phyloP scores from a whole-genome alignment of 1,140 invertebrate genomes.

The Cryptotermes secundus region DNA sequence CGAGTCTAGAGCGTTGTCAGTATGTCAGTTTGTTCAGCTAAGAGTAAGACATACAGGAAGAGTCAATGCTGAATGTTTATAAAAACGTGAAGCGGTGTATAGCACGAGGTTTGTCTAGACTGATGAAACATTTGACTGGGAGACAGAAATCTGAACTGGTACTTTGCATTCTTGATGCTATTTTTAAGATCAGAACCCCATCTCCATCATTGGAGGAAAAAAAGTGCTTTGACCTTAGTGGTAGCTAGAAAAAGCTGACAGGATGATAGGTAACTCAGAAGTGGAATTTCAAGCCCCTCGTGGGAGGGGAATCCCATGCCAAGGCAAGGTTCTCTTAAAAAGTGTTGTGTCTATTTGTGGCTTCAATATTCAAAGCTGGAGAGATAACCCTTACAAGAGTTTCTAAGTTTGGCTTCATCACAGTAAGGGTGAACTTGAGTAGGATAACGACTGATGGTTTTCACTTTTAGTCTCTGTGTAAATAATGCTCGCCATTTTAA shows the following conservation, averaged over 20 bases:
- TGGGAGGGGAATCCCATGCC: no score
- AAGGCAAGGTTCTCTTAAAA: no score
- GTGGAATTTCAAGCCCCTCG: no score
- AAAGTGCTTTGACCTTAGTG: background rate
- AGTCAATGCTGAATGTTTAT: background rate
- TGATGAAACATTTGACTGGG: background rate
- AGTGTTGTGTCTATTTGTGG: background rate
- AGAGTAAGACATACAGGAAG: background rate
- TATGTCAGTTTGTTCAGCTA: no score
- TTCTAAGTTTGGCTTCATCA: background rate
- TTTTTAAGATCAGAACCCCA: background rate
- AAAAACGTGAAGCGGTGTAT: background rate
- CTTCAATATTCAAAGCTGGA: background rate
- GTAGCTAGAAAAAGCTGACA: background rate
- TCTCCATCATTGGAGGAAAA: background rate
- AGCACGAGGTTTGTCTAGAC: background rate
- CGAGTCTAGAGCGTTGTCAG: no score
- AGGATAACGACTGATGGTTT: background rate
- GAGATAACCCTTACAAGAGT: background rate
- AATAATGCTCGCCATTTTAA: background rate
- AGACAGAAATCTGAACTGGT: background rate
- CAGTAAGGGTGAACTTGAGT: background rate
- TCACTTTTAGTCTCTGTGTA: background rate
- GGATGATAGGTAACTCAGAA: background rate
- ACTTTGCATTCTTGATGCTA: background rate